A percentile compares a stretch with the other conserved stretches of the same genome.
These are phyloP conservation scores for Mus pahari DNA, from an alignment of 2,113 vertebrate genomes.

Conservation along the genomic window DNA sequence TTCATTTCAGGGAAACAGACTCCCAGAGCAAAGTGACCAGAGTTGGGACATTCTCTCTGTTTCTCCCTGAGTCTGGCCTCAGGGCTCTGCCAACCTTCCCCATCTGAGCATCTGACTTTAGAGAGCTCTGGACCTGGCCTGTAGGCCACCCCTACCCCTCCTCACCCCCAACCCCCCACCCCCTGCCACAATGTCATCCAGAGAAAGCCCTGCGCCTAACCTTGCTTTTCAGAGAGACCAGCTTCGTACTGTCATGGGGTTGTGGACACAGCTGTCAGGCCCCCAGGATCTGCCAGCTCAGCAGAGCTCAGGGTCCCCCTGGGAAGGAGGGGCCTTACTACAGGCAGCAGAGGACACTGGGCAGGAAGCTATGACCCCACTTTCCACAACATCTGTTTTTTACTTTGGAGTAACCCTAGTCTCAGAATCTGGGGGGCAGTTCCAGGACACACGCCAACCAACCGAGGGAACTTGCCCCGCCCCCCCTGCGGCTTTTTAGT, in stretches of 20 bases:
- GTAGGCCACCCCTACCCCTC: too few species aligned
- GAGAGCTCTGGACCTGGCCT: neutral
- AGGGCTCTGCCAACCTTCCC: neutral
- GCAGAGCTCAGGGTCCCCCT: neutral
- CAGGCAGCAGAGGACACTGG: neutral
- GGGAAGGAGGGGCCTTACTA: neutral
- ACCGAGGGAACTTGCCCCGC: too few species aligned
- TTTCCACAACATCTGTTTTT: neutral
- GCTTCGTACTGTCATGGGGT: neutral
- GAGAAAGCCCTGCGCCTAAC: neutral
- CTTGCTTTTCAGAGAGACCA: neutral
- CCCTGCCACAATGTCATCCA: neutral
- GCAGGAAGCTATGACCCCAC: neutral
- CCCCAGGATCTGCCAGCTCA: neutral
- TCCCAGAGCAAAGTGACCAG: neutral
- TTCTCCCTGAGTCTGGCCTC: fast-evolving
- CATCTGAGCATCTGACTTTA: neutral
- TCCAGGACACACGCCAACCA: neutral
- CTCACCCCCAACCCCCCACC: too few species aligned
- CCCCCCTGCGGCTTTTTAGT: neutral
- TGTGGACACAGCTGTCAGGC: neutral
- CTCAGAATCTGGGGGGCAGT: neutral
- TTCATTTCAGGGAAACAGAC: neutral
- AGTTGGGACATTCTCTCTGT: neutral
- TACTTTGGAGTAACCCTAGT: neutral